A percentile compares a stretch with the other conserved stretches of the same genome.
Evolutionary conservation across 2,113 vertebrate species (phyloP).

Genomic region (Marcusenius ussheri): DNA sequence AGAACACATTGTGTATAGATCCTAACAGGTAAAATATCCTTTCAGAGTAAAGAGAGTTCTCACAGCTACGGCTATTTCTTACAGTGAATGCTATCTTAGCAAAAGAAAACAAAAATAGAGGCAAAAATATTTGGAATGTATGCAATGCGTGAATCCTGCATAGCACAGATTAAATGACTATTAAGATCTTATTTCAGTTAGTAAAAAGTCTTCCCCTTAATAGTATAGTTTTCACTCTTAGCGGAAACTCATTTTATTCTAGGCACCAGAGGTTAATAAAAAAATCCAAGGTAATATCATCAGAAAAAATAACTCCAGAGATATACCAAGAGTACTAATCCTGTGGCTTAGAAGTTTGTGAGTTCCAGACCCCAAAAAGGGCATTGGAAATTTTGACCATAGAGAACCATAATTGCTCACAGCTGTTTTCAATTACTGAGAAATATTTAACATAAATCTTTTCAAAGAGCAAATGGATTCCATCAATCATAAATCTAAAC

Average conservation of each 20-base stretch:
- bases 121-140: not conserved
- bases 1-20: slow-evolving; percentile 28
- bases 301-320: not conserved
- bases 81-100: not conserved
- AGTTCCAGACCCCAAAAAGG: not conserved
- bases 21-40: slow-evolving; percentile 34
- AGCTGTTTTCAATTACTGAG: slow-evolving; percentile 20
- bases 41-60: slow-evolving; percentile 10
- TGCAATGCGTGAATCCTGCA: not conserved
- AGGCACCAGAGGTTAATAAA: not conserved
- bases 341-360: not conserved
- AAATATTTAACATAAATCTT: not conserved
- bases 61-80: not conserved
- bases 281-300: not conserved
- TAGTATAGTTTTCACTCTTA: not conserved
- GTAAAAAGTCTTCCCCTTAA: slow-evolving; percentile 3
- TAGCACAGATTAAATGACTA: not conserved
- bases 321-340: not conserved
- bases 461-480: not conserved
- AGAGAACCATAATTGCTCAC: slow-evolving; percentile 2
- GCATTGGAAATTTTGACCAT: not conserved
- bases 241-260: not conserved
- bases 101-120: not conserved
- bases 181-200: not conserved
- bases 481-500: not conserved